Base-by-base conservation (phyloP, 2,888 invertebrate genomes). In the Drosophila limbata region DNA sequence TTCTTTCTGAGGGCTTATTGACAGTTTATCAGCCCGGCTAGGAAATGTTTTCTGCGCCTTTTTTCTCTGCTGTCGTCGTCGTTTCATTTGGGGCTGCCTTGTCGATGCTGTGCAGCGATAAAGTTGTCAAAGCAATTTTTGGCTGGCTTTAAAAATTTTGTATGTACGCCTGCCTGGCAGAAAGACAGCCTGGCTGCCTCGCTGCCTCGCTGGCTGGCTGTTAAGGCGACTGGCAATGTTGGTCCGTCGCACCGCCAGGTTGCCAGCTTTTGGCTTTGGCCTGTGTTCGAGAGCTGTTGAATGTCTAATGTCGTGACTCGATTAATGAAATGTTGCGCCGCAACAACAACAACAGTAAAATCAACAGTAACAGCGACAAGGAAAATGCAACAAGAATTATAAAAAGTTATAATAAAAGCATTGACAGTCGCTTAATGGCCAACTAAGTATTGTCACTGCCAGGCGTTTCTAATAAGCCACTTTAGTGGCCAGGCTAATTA, bases 241-340 rank as follows among this genome's bases (percentile, higher is more conserved):
- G 45, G 31, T 65, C 53, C 40, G 71, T 57, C 44, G 57, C 35
- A 37, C 31, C 17, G 52, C 40, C 35, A 60, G 61, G 61, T 65
- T 25, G 64, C 51, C 61, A 19, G 53, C 21, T 69, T 59, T 42
- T 52, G 53, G 71, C 67, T 70, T 51, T 60, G 57, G 72, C 70
- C 73, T 68, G 76, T 56, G 59, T 17, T 8, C 37, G 51, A 59
- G 51, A 59, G 79, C 87, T 87, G 84, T 81, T 87, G 85, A 84
- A 84, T 84, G 84, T 87, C 87, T 87, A 84, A 84, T 87, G 87
- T 84, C 84, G 84, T 84, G 84, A 84, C 84, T 84, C 87, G 84
- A 84, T 87, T 87, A 84, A 84, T 84, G 87, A 87, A 84, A 84
- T 84, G 84, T 84, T 84, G 85, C 79, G 63, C 59, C 48, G 80